Evolutionary conservation across 2,113 vertebrate genomes (phyloP), one percentile per base, ranked within the genome.

Genomic region (Atherinomorus stipes): DNA sequence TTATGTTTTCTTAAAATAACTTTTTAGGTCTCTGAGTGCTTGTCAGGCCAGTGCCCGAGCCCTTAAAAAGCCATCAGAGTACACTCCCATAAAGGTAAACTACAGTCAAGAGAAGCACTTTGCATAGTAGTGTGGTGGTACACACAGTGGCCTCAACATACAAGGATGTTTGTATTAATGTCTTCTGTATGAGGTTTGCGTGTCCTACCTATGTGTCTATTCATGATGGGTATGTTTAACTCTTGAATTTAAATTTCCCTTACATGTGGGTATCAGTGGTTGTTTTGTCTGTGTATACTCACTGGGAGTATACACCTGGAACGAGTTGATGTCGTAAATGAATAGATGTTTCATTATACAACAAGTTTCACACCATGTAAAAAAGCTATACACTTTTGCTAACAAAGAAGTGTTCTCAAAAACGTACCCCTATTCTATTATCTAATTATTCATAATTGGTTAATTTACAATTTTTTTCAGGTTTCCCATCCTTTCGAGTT

Each of bases 401-500:
- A 57, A 57, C 18, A 34, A 34, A 9, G 4, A 3, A 28, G 0
- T 56, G 21, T 11, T 10, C 16, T 56, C 3, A 13, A 40, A 59
- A 15, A 23, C 4, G 2, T 42, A 15, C 12, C 16, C 12, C 12
- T 22, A 1, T 16, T 0, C 13, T 42, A 8, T 42, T 19, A 6
- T 54, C 2, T n/a, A 11, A 37, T 22, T 53, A 34, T 34, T 34
- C 16, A 44, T 2, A 0, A 51, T 31, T 15, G 21, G 22, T 49
- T n/a, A 1, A 28, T 54, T 54, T 18, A 18, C 0, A 44, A 22
- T 58, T 69, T 0, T 23, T 15, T 69, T 45, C 50, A 61, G 57
- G 47, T 71, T 9, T 61, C 47, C 1, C 45, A 44, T 22, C 23
- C 57, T 7, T 61, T 61, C 31, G 12, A 71, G 52, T 8, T 52